A percentile compares a stretch with the other conserved stretches of the same genome.
Conservation (phyloP, 2,797 vertebrate species). For the Paguma larvata region DNA sequence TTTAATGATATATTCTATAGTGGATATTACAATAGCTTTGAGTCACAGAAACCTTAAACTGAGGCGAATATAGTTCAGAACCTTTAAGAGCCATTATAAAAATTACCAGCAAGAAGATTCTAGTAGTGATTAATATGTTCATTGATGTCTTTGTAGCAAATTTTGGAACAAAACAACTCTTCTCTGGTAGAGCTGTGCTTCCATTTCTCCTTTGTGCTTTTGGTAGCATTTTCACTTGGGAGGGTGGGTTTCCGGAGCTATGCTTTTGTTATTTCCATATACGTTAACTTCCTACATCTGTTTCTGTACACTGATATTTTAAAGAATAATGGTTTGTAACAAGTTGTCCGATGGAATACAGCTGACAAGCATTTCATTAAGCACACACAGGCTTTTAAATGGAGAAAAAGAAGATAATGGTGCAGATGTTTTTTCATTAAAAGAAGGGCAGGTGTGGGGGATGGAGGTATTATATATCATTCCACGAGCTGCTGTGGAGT, state of each 20-base stretch:
- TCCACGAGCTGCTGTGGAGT: constrained; percentile 76
- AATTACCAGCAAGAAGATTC: fast-evolving
- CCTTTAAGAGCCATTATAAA: constrained; percentile 63
- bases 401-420: constrained; percentile 65
- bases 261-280: constrained; percentile 61
- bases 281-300: constrained; percentile 66
- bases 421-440: constrained; percentile 71
- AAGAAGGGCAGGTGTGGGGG: constrained; percentile 54
- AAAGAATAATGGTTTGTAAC: constrained; percentile 66
- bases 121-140: not conserved
- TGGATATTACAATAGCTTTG: constrained; percentile 52
- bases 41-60: constrained; percentile 79
- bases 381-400: constrained; percentile 65
- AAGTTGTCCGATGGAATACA: constrained; percentile 60
- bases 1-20: constrained; percentile 56
- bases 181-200: not conserved
- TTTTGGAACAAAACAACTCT: not conserved
- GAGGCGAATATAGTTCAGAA: constrained; percentile 60
- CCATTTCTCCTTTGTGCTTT: not conserved
- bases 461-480: not conserved
- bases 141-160: not conserved
- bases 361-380: constrained; percentile 71
- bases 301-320: constrained; percentile 58
- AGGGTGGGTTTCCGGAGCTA: constrained; percentile 69
- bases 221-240: constrained; percentile 57